phyloP scores from a whole-genome alignment of 2,797 vertebrate species.

The Chromis chromis region DNA sequence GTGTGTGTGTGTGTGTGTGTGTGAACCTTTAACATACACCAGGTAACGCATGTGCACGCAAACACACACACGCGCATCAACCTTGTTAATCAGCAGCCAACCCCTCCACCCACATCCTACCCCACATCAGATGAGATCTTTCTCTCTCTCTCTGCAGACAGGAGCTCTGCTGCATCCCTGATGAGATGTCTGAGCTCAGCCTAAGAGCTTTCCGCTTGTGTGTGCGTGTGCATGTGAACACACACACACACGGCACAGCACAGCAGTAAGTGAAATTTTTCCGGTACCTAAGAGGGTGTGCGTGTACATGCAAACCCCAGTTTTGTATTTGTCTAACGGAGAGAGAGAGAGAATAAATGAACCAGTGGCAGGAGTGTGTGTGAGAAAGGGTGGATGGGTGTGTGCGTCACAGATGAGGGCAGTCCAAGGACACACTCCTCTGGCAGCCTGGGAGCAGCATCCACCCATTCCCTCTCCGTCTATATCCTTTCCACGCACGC shows the following conservation, averaged over 20 bases:
- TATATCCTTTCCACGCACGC: constrained; percentile 40
- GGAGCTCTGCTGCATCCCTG: constrained; percentile 82
- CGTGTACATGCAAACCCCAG: constrained; percentile 42
- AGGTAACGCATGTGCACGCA: constrained; percentile 11
- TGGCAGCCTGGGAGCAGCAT: constrained; percentile 74
- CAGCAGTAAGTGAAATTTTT: constrained; percentile 53
- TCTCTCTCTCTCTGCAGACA: constrained; percentile 81
- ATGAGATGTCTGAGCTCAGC: constrained; percentile 83
- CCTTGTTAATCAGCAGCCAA: constrained; percentile 58
- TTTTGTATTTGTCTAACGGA: constrained; percentile 61
- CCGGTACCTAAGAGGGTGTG: constrained; percentile 33
- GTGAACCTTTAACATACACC: constrained; percentile 23
- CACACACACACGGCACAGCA: neutral
- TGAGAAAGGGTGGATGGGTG: constrained; percentile 62
- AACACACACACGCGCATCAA: constrained; percentile 36
- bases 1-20: constrained; percentile 22
- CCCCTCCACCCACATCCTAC: constrained; percentile 51
- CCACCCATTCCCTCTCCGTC: constrained; percentile 64
- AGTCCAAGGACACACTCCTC: constrained; percentile 84
- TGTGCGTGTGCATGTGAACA: constrained; percentile 17
- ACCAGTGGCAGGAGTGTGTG: constrained; percentile 47
- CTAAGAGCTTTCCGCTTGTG: constrained; percentile 62
- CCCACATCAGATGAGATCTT: constrained; percentile 70
- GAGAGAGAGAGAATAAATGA: constrained; percentile 61
- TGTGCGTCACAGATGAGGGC: constrained; percentile 82